A percentile compares a stretch with the other conserved stretches of the same genome.
Evolutionary conservation across 2,888 invertebrate species (phyloP).

Genomic region (Embidobia sp.): DNA sequence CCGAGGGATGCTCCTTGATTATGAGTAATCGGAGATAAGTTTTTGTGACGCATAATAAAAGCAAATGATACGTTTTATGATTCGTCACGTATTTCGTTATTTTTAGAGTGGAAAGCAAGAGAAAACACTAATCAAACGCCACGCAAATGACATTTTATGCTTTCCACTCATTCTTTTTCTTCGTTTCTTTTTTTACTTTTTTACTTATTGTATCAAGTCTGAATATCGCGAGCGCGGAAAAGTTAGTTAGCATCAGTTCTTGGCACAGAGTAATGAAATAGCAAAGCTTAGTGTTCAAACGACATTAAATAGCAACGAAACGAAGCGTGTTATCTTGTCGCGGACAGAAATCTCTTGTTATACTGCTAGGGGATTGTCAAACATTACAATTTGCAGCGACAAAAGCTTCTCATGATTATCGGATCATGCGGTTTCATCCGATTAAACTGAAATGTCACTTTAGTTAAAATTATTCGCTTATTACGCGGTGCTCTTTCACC

Average conservation of each 20-base stretch:
- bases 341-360: slow-evolving; percentile 56
- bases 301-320: slow-evolving; percentile 44
- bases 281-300: slow-evolving; percentile 14
- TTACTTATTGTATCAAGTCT: no score
- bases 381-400: slow-evolving; percentile 54
- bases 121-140: not conserved
- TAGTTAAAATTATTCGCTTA: slow-evolving; percentile 62
- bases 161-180: no score
- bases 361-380: slow-evolving; percentile 49
- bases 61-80: slow-evolving; percentile 8
- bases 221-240: not conserved
- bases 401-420: slow-evolving; percentile 63
- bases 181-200: not conserved
- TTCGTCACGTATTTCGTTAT: slow-evolving; percentile 18
- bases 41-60: slow-evolving; percentile 14
- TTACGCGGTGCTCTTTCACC: slow-evolving; percentile 50
- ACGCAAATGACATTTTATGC: not conserved
- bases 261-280: slow-evolving; percentile 17
- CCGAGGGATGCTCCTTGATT: not conserved
- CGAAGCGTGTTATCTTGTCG: slow-evolving; percentile 61
- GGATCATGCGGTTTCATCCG: slow-evolving; percentile 60
- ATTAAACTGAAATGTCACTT: slow-evolving; percentile 63
- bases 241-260: slow-evolving; percentile 25
- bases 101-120: no score
- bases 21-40: slow-evolving; percentile 10